Evolutionary conservation across 1,140 invertebrate species (phyloP), one percentile per base, ranked within the genome.

Genomic region (Ips nitidus): DNA sequence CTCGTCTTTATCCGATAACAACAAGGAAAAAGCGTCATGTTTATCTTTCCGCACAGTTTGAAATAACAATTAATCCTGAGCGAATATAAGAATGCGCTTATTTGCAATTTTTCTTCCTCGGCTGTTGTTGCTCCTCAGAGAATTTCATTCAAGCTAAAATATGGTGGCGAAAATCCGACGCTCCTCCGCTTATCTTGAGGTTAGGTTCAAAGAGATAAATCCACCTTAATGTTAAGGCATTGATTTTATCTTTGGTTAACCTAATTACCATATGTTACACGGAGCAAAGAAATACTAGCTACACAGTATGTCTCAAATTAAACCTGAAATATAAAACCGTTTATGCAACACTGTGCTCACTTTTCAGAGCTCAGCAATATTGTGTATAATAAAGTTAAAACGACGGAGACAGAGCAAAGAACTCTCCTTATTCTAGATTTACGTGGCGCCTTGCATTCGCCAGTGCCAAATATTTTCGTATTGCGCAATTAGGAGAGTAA

Each of bases 391-490:
- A 22, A 22, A 45, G 66, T 53, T 53, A 40, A 69, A 69, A 69
- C 62, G 66, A 61, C 57, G 53, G 57, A 62, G 41, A 43, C 66
- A 50, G 22, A 67, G 66, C 66, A 69, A 59, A 69, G 58, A 69
- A 61, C 52, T 56, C 8, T 56, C 58, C 58, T 61, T 61, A 58
- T 60, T 69, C 53, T 62, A 69, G 58, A 69, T 69, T 69, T 69
- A 69, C 42, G 58, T 61, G 66, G 66, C 66, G 66, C 66, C 66
- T 59, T 53, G 66, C 59, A 69, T 47, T 56, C 66, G 66, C 53
- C 66, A 53, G 66, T 61, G 59, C 66, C 66, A 69, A 56, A 61
- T 69, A 61, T 61, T 61, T 61, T 69, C 57, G 66, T 53, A 52
- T 69, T 37, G 55, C 40, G 43, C 3, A 56, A 56, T 56, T 56